Evolutionary conservation across 2,797 vertebrate species (phyloP).

Genomic region (Crax fasciolata): DNA sequence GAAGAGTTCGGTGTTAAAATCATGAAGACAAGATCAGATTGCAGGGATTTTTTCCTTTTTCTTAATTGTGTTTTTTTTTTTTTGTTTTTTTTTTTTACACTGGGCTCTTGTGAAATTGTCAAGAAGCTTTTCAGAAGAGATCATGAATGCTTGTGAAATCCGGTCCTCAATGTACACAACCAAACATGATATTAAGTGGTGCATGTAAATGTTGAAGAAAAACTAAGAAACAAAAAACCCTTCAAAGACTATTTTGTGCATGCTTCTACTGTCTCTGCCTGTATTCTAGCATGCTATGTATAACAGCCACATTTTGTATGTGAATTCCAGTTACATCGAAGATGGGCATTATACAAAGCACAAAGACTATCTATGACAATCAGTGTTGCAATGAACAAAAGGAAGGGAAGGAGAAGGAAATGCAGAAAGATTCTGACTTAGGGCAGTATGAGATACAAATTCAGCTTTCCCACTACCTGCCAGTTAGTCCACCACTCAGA

Average conservation of each 20-base stretch:
- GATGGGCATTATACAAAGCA: constrained; percentile 87
- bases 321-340: constrained; percentile 81
- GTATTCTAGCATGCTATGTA: constrained; percentile 86
- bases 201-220: constrained; percentile 85
- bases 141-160: constrained; percentile 72
- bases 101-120: constrained; percentile 64
- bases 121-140: constrained; percentile 74
- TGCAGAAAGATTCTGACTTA: neutral
- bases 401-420: constrained; percentile 29
- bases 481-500: constrained; percentile 39
- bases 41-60: constrained; percentile 17
- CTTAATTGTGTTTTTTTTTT: constrained; percentile 21
- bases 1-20: constrained; percentile 29
- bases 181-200: constrained; percentile 80
- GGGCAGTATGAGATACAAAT: constrained; percentile 18
- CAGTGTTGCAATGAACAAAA: constrained; percentile 75
- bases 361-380: constrained; percentile 88
- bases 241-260: constrained; percentile 84
- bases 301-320: constrained; percentile 81
- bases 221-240: neutral
- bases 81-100: constrained; percentile 68
- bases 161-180: constrained; percentile 70
- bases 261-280: constrained; percentile 85
- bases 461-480: constrained; percentile 2
- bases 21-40: constrained; percentile 56